Evolutionary conservation across 1,140 invertebrate genomes (phyloP).

Genomic region (Panagrolaimus sp.): DNA sequence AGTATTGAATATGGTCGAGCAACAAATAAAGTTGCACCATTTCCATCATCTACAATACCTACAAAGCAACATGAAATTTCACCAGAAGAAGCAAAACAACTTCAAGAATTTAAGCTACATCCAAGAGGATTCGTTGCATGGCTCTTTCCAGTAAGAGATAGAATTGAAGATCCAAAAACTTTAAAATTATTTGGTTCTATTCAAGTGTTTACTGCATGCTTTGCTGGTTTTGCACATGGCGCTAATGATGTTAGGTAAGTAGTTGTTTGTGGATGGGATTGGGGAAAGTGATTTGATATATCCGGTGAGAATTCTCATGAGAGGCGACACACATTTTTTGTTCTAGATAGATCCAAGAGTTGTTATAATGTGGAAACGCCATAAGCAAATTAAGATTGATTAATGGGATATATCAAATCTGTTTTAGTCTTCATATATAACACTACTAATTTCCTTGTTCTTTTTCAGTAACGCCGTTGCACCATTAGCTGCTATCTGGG

Average conservation of each 20-base stretch:
- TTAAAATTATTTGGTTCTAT: slow-evolving; percentile 30
- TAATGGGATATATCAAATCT: neutral
- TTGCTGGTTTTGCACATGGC: slow-evolving; percentile 45
- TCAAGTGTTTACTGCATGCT: slow-evolving; percentile 42
- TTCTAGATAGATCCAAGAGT: too few species aligned
- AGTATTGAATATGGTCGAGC: neutral
- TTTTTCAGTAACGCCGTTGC: slow-evolving; percentile 81
- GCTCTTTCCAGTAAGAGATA: neutral
- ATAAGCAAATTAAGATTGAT: too few species aligned
- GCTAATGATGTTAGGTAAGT: slow-evolving; percentile 36
- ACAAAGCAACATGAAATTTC: neutral
- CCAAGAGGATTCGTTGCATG: neutral
- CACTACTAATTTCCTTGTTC: neutral
- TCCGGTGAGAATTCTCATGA: too few species aligned
- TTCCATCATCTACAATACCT: neutral
- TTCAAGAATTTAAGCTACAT: neutral
- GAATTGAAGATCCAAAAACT: slow-evolving; percentile 15
- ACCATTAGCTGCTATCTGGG: slow-evolving; percentile 82
- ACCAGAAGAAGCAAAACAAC: neutral
- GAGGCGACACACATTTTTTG: too few species aligned
- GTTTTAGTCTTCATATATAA: neutral
- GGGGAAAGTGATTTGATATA: too few species aligned
- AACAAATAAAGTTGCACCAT: neutral
- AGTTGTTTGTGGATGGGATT: neutral
- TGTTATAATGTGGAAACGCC: too few species aligned